These are phyloP conservation scores for Stigmatopora nigra DNA, from an alignment of 2,113 vertebrate genomes.

Conservation along the genomic window DNA sequence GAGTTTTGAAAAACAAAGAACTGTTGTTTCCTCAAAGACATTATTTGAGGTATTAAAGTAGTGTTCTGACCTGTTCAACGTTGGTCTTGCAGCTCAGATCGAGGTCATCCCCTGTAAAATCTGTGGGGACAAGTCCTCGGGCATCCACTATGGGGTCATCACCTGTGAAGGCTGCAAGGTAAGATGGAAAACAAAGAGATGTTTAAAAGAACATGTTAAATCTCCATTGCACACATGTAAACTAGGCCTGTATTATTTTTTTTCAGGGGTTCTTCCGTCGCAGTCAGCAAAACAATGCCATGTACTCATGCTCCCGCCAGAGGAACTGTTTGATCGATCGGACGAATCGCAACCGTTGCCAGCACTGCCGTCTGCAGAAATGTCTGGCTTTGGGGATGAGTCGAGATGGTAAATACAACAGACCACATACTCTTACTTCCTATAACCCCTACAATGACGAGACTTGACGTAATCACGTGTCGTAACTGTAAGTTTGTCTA, in stretches of 20 bases:
- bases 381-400: slow-evolving; percentile 86
- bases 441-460: background rate
- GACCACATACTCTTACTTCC: background rate
- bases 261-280: slow-evolving; percentile 83
- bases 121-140: slow-evolving; percentile 90
- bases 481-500: background rate
- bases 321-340: slow-evolving; percentile 88
- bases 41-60: background rate
- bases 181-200: slow-evolving; percentile 28
- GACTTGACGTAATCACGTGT: background rate
- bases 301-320: slow-evolving; percentile 87
- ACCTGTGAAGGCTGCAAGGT: slow-evolving; percentile 80
- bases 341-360: slow-evolving; percentile 88
- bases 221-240: background rate
- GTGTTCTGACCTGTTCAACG: slow-evolving; percentile 27
- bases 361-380: slow-evolving; percentile 80
- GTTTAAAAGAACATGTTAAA: background rate
- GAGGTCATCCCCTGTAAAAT: slow-evolving; percentile 93
- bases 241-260: background rate
- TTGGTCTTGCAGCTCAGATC: slow-evolving; percentile 77
- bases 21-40: background rate
- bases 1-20: background rate
- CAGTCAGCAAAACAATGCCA: slow-evolving; percentile 90
- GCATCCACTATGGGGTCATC: slow-evolving; percentile 91
- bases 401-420: slow-evolving; percentile 79